A percentile compares a stretch with the other conserved stretches of the same genome.
Evolutionary conservation across 2,888 invertebrate species (phyloP).

Genomic region (Drosophila paramelanica): DNA sequence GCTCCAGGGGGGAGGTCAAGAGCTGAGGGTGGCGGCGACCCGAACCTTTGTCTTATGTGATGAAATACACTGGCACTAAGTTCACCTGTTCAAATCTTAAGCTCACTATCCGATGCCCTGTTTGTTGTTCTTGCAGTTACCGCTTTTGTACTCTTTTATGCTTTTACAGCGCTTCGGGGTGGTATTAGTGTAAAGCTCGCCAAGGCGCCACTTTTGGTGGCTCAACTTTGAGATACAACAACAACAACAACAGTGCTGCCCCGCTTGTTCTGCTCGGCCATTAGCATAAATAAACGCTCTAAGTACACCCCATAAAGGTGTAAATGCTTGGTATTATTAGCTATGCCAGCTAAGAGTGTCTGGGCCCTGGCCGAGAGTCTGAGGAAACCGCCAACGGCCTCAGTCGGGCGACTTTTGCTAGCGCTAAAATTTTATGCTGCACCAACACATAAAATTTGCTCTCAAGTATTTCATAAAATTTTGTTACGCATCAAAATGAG

Average conservation of each 20-base stretch:
- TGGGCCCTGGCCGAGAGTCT: constrained; percentile 19
- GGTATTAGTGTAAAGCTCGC: constrained; percentile 76
- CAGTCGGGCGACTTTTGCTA: constrained; percentile 64
- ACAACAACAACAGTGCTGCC: constrained; percentile 12
- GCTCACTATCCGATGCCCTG: constrained; percentile 50
- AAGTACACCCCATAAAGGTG: constrained; percentile 82
- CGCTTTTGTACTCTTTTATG: constrained; percentile 56
- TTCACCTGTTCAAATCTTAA: constrained; percentile 69
- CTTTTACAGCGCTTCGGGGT: constrained; percentile 82
- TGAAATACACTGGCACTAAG: constrained; percentile 62
- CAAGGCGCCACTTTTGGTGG: constrained; percentile 53
- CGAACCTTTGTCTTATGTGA: constrained; percentile 61
- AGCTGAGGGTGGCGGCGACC: constrained; percentile 58
- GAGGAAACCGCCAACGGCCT: constrained; percentile 58
- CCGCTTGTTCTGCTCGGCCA: constrained; percentile 51
- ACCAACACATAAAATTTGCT: constrained; percentile 77
- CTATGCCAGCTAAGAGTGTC: constrained; percentile 40
- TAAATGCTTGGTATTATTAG: constrained; percentile 81
- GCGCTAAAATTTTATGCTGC: constrained; percentile 79
- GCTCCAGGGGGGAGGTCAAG: constrained; percentile 58
- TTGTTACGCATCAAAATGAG: constrained; percentile 70
- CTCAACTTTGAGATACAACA: constrained; percentile 50
- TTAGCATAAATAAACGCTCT: constrained; percentile 82
- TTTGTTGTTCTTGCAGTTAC: constrained; percentile 27
- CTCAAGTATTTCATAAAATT: constrained; percentile 77